Evolutionary conservation across 2,888 invertebrate genomes (phyloP).

Genomic region (Suillia variegata): DNA sequence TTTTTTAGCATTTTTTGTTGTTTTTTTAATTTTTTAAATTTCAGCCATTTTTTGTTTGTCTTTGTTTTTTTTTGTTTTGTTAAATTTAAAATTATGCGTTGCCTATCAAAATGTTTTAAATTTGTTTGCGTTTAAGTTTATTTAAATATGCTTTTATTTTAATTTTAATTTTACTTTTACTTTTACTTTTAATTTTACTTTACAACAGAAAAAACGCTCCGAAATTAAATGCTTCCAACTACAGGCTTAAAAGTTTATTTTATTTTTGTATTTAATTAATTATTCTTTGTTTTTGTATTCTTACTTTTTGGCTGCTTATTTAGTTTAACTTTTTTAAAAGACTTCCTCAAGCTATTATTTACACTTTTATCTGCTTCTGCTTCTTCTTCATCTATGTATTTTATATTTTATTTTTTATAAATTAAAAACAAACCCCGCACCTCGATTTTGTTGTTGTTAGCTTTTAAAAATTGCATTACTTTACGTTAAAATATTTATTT

Average conservation of each 20-base stretch:
- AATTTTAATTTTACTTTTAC: too few species aligned
- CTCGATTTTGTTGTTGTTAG: conserved; percentile 5
- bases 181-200: too few species aligned
- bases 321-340: conserved; percentile 23
- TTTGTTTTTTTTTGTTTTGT: too few species aligned
- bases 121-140: conserved; percentile 24
- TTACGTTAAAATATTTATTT: not conserved
- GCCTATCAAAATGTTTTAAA: conserved; percentile 25
- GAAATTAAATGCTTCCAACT: conserved; percentile 8
- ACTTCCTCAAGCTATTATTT: conserved; percentile 39
- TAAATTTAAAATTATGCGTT: conserved; percentile 44
- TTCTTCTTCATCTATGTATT: too few species aligned
- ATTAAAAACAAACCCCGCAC: conserved; percentile 13
- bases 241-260: conserved; percentile 5
- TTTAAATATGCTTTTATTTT: conserved; percentile 19
- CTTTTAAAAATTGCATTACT: conserved; percentile 1
- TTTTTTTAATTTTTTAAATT: conserved; percentile 50
- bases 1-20: conserved; percentile 24
- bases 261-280: conserved; percentile 12
- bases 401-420: too few species aligned
- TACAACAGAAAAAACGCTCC: not conserved
- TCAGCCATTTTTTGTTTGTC: conserved; percentile 47
- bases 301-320: conserved; percentile 7
- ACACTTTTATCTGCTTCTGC: too few species aligned
- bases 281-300: conserved; percentile 19